Base-by-base conservation (phyloP, 2,113 vertebrate genomes). In the Meleagris gallopavo region DNA sequence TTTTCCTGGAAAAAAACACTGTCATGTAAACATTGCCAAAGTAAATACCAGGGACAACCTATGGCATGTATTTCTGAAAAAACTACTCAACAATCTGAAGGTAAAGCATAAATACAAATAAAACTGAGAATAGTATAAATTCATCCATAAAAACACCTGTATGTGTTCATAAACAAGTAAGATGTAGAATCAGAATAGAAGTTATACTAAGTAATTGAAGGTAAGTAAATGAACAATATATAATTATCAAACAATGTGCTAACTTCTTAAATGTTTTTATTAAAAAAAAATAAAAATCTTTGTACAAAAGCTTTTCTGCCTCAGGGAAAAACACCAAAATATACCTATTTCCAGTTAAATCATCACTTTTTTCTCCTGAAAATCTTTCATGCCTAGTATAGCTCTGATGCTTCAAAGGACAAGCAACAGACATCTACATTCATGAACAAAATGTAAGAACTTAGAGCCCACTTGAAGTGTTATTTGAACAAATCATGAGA, bases 201-300 rank as follows among this genome's bases (percentile, higher is more conserved):
- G 29, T 64, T 67, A 25, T 7, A 41, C 9, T 75, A 38, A 60
- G 58, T 7, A 66, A 77, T 4, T n/a, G 3, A 77, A 90, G 80
- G 30, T 3, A 66, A 80, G 54, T 54, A 58, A 74, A 50, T 34
- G 2, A 86, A 45, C 5, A 66, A 41, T 66, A 74, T 30, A 16
- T 54, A 73, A 45, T 41, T 55, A 78, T 29, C 8, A 77, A 66
- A 48, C 2, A 72, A n/a, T 25, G 1, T 38, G 38, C 22, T 57
- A 6, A 64, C 38, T 88, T 88, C 40, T 77, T 71, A 88, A 72
- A 81, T 77, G 13, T 2, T 91, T 91, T 48, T 3, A 62, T 8
- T 74, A 21, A 67, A 95, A 71, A 95, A 80, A 95, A 81, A 86
- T n/a, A 32, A 58, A 84, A 45, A 2, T 78, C 14, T 71, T 46